Evolutionary conservation across 2,888 invertebrate genomes (phyloP), one percentile per base, ranked within the genome.

Genomic region (Cinara cedri): DNA sequence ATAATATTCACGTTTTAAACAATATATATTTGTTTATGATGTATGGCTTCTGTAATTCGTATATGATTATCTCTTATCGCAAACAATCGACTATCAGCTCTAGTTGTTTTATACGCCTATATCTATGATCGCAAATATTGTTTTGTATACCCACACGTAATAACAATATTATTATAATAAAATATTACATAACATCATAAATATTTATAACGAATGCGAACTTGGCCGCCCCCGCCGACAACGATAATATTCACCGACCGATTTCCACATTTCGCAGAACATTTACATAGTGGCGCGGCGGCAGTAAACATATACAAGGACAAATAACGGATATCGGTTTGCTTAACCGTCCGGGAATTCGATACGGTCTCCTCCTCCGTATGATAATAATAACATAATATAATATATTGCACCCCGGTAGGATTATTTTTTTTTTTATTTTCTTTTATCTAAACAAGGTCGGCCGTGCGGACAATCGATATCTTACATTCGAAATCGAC

Each of bases 331-430:
- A 6, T 34, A 16, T 62, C 49, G 46, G 34, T 34, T 62, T 21
- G 62, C 57, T 44, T 57, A 46, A 46, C 60, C n/a, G n/a, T 49
- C 26, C 49, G 49, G 49, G 49, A 26, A 72, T 57, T 13, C 60
- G 26, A n/a, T 9, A 55, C 55, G 8, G 13, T 34, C 0, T 46
- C 10, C 62, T 34, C 62, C 34, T 4, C 10, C 9, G 62, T 34
- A 34, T 11, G 19, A 19, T 19, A 1, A 3, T n/a, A 8, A 34
- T 16, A 34, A 34, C 6, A 34, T 34, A 34, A 34, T 34, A 34
- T 34, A 34, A 34, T 34, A 34, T 34, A 3, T 34, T 4, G 6
- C 19, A n/a, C 24, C 13, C n/a, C 11, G 8, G 19, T n/a, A 2
- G n/a, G n/a, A 46, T 72, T 44, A 3, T 60, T 14, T 26, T 60